Conservation (phyloP, 2,797 vertebrate genomes). For the Hipposideros larvatus region DNA sequence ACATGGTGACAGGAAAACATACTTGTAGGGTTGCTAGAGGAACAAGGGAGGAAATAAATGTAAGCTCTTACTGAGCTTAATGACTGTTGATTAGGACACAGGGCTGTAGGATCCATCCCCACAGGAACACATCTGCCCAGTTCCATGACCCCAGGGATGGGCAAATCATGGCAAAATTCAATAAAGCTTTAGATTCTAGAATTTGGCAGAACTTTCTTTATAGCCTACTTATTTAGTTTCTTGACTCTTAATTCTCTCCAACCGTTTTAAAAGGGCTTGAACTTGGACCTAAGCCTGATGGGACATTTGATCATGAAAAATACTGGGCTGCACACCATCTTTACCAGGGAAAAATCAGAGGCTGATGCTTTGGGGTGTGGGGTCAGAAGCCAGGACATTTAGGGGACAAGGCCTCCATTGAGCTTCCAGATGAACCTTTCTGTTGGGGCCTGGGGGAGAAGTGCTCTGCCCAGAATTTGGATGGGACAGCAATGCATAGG, state of each 20-base stretch:
- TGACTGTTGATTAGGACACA: neutral
- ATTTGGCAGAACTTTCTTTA: neutral
- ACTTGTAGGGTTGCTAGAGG: neutral
- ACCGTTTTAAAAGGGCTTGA: neutral
- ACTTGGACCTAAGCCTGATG: neutral
- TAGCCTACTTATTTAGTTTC: neutral
- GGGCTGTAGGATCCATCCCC: neutral
- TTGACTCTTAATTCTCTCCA: neutral
- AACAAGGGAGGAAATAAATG: neutral
- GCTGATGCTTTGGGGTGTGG: neutral
- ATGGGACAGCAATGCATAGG: neutral
- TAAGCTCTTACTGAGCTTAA: neutral
- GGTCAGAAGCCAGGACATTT: neutral
- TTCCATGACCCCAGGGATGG: neutral
- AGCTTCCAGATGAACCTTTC: neutral
- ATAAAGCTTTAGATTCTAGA: fast-evolving
- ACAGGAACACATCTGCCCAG: no score
- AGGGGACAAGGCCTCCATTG: neutral
- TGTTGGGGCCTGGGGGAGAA: neutral
- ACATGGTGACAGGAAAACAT: neutral
- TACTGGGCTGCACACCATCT: neutral
- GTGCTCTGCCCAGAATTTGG: neutral
- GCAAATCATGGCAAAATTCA: neutral
- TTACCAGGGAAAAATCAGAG: neutral
- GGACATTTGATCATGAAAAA: neutral